A percentile compares a stretch with the other conserved stretches of the same genome.
Evolutionary conservation across 2,797 vertebrate genomes (phyloP).

Genomic region (Gorsachius magnificus): DNA sequence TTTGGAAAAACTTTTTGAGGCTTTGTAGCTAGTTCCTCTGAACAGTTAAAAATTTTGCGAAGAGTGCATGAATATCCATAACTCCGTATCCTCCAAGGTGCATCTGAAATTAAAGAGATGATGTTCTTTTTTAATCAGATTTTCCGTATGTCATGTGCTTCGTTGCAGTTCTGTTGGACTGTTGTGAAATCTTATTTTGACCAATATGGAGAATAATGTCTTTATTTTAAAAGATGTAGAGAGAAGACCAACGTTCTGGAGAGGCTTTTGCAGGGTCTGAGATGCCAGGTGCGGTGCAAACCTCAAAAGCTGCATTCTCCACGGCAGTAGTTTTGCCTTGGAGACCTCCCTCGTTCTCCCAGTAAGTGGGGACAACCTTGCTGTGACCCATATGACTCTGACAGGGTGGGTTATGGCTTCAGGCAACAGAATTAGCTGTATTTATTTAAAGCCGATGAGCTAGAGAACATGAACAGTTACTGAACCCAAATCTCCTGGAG

Average conservation of each 20-base stretch:
- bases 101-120: not conserved
- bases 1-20: not conserved
- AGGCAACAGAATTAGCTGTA: conserved; percentile 36
- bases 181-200: not conserved
- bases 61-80: not conserved
- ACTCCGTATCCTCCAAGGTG: not conserved
- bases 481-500: conserved; percentile 1
- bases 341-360: not conserved
- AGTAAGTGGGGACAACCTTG: not conserved
- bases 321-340: not conserved
- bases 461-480: not conserved
- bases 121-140: not conserved
- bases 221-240: not conserved
- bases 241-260: not conserved
- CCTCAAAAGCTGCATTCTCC: not conserved
- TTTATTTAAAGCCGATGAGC: conserved; percentile 33
- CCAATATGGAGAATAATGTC: not conserved
- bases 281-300: not conserved
- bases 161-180: not conserved
- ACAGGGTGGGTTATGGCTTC: not conserved
- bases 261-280: not conserved
- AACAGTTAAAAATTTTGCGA: not conserved
- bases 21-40: not conserved
- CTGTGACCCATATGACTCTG: conserved; percentile 11
- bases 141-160: not conserved